Conservation (phyloP, 2,888 invertebrate genomes). For the Tromatobia lineatoria region DNA sequence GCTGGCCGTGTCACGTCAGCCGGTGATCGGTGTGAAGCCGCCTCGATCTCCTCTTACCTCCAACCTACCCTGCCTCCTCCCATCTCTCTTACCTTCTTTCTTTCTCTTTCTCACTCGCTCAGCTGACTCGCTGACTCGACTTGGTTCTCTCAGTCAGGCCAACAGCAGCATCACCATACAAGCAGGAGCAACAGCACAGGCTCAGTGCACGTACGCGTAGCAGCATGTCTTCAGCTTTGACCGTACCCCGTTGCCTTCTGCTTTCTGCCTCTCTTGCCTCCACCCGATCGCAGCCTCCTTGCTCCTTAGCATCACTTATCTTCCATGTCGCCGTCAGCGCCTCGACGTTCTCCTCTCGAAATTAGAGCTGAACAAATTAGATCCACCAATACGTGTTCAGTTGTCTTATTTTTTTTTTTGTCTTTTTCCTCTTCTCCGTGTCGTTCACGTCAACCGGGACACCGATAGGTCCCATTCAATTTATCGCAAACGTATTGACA, state of each 20-base stretch:
- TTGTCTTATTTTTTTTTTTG: constrained; percentile 34
- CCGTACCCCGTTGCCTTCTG: constrained; percentile 70
- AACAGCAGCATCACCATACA: constrained; percentile 52
- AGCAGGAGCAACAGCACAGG: constrained; percentile 59
- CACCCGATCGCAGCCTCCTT: constrained; percentile 64
- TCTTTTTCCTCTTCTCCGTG: constrained; percentile 5
- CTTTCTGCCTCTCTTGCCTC: constrained; percentile 39
- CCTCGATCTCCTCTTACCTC: constrained; percentile 76
- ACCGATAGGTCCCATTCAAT: constrained; percentile 58
- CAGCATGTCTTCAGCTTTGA: constrained; percentile 72
- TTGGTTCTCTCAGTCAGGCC: constrained; percentile 49
- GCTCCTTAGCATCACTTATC: constrained; percentile 73
- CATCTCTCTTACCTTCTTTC: constrained; percentile 51
- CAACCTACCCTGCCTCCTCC: constrained; percentile 65
- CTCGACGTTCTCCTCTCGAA: constrained; percentile 71
- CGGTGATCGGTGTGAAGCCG: constrained; percentile 81
- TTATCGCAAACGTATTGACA: constrained; percentile 56
- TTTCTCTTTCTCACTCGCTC: constrained; percentile 35
- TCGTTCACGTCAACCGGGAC: constrained; percentile 39
- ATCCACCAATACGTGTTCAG: constrained; percentile 70
- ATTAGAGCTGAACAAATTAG: constrained; percentile 73
- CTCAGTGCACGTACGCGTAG: constrained; percentile 62
- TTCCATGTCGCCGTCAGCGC: constrained; percentile 73
- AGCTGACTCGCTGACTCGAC: constrained; percentile 34
- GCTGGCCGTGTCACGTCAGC: constrained; percentile 81